These are phyloP conservation scores for Coturnix japonica DNA, from an alignment of 2,113 vertebrate species.

Conservation along the genomic window DNA sequence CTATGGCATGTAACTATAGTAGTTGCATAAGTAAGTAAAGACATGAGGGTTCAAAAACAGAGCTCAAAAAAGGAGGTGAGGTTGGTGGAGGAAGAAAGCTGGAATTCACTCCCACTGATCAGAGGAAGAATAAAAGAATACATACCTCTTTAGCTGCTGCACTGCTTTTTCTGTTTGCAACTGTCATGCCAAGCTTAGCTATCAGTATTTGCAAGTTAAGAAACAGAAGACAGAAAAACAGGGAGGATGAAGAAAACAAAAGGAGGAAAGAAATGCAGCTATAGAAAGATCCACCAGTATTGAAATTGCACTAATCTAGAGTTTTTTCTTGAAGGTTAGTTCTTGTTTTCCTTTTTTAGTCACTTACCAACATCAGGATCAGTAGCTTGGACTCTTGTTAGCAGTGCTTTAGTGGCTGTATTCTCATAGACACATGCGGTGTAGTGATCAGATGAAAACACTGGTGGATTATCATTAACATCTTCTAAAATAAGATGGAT, in stretches of 20 bases:
- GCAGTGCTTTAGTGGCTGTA: constrained; percentile 89
- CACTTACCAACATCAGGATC: constrained; percentile 93
- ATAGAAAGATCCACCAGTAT: neutral
- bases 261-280: neutral
- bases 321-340: neutral
- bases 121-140: neutral
- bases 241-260: neutral
- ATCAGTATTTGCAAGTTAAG: neutral
- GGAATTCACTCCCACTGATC: neutral
- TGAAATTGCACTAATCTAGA: neutral
- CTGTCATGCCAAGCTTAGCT: neutral
- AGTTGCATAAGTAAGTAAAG: neutral
- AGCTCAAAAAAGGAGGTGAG: neutral
- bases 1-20: neutral
- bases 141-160: neutral
- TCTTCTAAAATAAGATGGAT: constrained; percentile 87
- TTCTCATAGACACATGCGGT: constrained; percentile 91
- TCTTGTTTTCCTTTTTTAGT: accelerated
- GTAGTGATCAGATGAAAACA: constrained; percentile 87
- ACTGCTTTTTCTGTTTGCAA: neutral
- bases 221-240: neutral
- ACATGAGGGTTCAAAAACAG: neutral
- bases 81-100: neutral
- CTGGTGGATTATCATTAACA: constrained; percentile 94
- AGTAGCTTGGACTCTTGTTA: constrained; percentile 92